A percentile compares a stretch with the other conserved stretches of the same genome.
These are phyloP conservation scores for Muscicapa comitata DNA, from an alignment of 2,797 vertebrate genomes.

Conservation along the genomic window DNA sequence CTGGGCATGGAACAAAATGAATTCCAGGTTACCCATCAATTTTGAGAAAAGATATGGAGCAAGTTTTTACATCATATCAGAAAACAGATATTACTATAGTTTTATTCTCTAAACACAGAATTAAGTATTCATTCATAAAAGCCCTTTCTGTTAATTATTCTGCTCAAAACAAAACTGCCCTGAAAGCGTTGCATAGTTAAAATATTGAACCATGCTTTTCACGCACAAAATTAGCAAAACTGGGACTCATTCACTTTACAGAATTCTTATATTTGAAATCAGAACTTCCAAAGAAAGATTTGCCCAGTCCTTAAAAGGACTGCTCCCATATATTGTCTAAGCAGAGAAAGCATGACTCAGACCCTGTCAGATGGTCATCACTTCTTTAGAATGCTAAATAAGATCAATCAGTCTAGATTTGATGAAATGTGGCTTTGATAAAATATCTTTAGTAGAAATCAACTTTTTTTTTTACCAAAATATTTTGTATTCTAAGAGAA, in stretches of 20 bases:
- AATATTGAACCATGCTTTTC: background rate
- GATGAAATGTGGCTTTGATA: background rate
- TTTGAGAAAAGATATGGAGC: background rate
- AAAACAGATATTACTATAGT: background rate
- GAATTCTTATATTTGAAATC: background rate
- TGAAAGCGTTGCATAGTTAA: background rate
- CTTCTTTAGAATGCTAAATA: background rate
- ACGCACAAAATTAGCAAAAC: background rate
- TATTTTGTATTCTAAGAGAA: background rate
- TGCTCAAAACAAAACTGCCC: background rate
- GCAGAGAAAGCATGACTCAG: background rate
- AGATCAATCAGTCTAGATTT: background rate
- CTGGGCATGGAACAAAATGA: background rate
- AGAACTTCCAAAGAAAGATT: background rate
- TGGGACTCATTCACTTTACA: background rate
- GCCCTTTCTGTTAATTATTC: background rate
- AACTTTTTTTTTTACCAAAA: background rate
- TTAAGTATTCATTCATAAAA: background rate
- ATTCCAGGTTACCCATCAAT: background rate
- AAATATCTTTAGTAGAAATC: background rate
- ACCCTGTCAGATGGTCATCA: background rate
- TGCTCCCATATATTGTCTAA: accelerated
- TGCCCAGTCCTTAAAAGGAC: background rate
- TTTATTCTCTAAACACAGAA: background rate
- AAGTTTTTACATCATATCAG: background rate